phyloP scores from a whole-genome alignment of 53 echinoderm and acorn worm genomes.

The Luidia sarsii region DNA sequence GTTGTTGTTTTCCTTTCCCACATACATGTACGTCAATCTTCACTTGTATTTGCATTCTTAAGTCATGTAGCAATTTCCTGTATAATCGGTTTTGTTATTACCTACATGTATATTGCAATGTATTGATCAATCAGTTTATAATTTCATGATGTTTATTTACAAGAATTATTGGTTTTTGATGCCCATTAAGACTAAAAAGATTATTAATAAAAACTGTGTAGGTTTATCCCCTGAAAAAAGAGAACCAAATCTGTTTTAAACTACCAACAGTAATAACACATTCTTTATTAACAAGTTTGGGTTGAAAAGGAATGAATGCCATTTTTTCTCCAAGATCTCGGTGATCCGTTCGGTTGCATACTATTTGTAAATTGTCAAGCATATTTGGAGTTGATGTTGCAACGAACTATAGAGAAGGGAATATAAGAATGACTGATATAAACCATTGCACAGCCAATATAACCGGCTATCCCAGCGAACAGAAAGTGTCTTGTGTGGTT shows the following conservation, averaged over 20 bases:
- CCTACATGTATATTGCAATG: conserved; percentile 51
- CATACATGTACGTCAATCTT: neutral
- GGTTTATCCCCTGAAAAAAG: neutral
- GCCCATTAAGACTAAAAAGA: neutral
- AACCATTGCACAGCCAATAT: conserved; percentile 39
- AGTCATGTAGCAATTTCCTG: neutral
- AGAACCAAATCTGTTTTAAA: too few relatives aligned
- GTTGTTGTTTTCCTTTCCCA: neutral
- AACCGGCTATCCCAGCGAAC: conserved; percentile 14
- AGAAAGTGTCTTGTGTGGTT: neutral
- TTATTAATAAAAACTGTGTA: conserved; percentile 5
- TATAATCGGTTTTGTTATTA: conserved; percentile 41
- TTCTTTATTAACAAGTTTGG: too few relatives aligned
- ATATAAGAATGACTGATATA: conserved; percentile 16
- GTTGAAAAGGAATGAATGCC: too few relatives aligned
- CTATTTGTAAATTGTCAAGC: conserved; percentile 1
- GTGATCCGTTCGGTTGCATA: conserved; percentile 11
- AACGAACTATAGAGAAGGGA: neutral
- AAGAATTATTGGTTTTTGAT: conserved; percentile 18
- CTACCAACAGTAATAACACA: too few relatives aligned
- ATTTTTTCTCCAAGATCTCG: too few relatives aligned
- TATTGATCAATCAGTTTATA: conserved; percentile 35
- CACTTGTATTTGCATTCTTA: neutral
- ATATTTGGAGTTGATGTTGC: conserved; percentile 25
- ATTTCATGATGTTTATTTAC: conserved; percentile 4